Evolutionary conservation across 2,797 vertebrate species (phyloP), one percentile per base, ranked within the genome.

Genomic region (Rhyacichthys aspro): DNA sequence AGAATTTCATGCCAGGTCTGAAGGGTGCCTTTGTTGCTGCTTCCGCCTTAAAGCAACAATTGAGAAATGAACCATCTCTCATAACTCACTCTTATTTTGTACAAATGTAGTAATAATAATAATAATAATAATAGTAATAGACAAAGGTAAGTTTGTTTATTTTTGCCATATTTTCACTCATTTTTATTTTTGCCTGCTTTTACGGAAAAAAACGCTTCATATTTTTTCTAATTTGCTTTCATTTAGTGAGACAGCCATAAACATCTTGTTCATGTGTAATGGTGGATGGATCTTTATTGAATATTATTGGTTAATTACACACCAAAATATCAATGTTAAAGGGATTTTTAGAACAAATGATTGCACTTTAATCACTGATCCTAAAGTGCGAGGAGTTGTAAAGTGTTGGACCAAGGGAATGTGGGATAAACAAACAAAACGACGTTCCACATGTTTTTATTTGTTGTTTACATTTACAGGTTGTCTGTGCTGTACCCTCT

Each of bases 181-280:
- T 77, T 39, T 82, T 70, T 78, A 23, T n/a, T 23, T 23, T 78
- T 37, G 59, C 76, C 70, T 70, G 70, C 76, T 41, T 23, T 23
- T 10, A 10, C 3, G n/a, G 9, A 12, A 62, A n/a, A 19, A 19
- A 62, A 44, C 63, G 38, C 42, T 64, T 55, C 55, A 17, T 72
- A 32, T 66, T 6, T 23, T 73, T 61, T 59, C 17, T 39, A 64
- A 73, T 59, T 42, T 41, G 67, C 72, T 61, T 36, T 78, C 70
- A 85, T 82, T 54, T 36, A 73, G 78, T 72, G 65, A 88, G 89
- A 91, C 91, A 85, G 91, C 92, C 91, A 92, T 88, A 92, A 88
- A 90, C 89, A 90, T 93, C 90, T 91, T 92, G 88, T 86, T 88
- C 83, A 76, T 89, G 86, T 87, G 85, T 91, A 81, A 53, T 83